Base-by-base conservation (phyloP, 2,888 invertebrate genomes). In the Oxystoma pomonae region DNA sequence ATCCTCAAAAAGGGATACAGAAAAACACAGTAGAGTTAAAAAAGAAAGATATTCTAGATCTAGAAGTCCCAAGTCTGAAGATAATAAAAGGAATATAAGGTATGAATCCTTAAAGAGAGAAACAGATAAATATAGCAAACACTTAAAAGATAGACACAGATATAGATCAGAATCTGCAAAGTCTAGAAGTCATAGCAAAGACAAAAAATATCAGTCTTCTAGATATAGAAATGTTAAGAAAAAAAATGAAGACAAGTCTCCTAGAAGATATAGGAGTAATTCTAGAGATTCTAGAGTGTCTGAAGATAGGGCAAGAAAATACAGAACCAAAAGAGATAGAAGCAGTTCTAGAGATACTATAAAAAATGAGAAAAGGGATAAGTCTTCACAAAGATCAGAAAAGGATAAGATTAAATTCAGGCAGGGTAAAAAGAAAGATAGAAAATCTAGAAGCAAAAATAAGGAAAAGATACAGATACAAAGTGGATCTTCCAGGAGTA, bases 401-500 rank as follows among this genome's bases (percentile, higher is more conserved):
- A 35, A 12, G 12, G 35, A 35, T 35, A 35, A 12, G 12, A 35
- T 3, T 12, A 35, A 35, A 35, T 3, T 7, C 3, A 35, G 12
- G 12, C 3, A 3, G 5, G 12, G 3, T 35, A 35, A 35, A 12
- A 35, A 3, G 12, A 12, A 35, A 35, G 35, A 35, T 7, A 35
- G 35, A 35, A 7, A 3, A 35, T 35, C 35, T 35, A 35, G 35
- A 35, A 35, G 35, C 12, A 35, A 3, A 7, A 35, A 35, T 12
- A 35, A 35, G 12, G 12, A 35, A 3, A 35, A 35, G 35, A 35
- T 7, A 12, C 12, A 3, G 12, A 12, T 7, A 35, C 3, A 53
- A 5, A 53, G 53, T 53, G 53, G n/a, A 53, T 53, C 53, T 17
- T 53, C 53, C 17, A 53, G 17, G n/a, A 53, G 53, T n/a, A 53